Evolutionary conservation across 2,888 invertebrate genomes (phyloP).

Genomic region (Rhodophaea formosa): DNA sequence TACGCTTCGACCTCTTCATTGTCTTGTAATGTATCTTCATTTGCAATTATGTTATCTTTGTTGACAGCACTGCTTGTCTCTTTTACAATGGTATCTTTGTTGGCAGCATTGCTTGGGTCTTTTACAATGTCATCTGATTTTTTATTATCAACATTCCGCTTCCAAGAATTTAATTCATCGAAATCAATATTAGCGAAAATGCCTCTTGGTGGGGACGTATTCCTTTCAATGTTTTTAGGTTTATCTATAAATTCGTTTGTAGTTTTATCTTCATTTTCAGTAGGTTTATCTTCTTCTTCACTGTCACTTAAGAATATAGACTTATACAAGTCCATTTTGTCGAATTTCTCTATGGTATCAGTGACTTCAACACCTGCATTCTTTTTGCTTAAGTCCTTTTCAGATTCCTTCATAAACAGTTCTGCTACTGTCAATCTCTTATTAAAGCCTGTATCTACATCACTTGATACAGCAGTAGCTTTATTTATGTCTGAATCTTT

Average conservation of each 20-base stretch:
- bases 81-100: constrained; percentile 24
- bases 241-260: constrained; percentile 49
- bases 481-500: constrained; percentile 3
- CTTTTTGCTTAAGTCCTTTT: constrained; percentile 51
- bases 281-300: constrained; percentile 80
- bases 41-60: constrained; percentile 20
- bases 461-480: constrained; percentile 24
- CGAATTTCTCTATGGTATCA: constrained; percentile 71
- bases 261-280: constrained; percentile 41
- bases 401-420: constrained; percentile 69
- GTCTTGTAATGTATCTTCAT: constrained; percentile 24
- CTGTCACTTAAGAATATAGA: constrained; percentile 93
- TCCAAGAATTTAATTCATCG: constrained; percentile 78
- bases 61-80: constrained; percentile 17
- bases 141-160: constrained; percentile 42
- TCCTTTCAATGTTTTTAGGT: constrained; percentile 81
- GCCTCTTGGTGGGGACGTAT: constrained; percentile 86
- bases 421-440: constrained; percentile 75
- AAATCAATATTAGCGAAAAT: constrained; percentile 86
- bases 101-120: constrained; percentile 18
- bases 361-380: constrained; percentile 50
- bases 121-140: constrained; percentile 29
- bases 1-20: constrained; percentile 59
- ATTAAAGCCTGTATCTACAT: constrained; percentile 33
- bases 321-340: constrained; percentile 89